Base-by-base conservation (phyloP, 2,113 vertebrate species). In the Macrotis lagotis region DNA sequence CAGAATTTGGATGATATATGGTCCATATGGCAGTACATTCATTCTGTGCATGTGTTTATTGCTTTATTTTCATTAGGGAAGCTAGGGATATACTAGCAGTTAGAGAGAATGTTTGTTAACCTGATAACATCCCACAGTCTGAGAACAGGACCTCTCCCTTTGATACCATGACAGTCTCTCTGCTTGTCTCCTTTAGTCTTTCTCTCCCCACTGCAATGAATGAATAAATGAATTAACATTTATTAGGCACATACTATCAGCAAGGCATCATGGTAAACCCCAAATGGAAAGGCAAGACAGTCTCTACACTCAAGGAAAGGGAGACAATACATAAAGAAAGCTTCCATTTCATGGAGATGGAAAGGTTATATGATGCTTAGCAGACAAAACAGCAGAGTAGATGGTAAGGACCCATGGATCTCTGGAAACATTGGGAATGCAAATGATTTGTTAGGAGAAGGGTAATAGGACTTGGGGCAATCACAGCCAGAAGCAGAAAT, bases 1-100 rank as follows among this genome's bases (percentile, higher is more conserved):
- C 66, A 83, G 66, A 83, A n/a, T 83, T 0, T 44, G 94, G 93
- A 95, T 97, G 96, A 97, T 95, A 96, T 96, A 95, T 92, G 89
- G 89, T 96, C 93, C 93, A 88, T 74, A 90, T 0, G 66, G 66
- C 66, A 51, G 94, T 51, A 50, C 91, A 93, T 92, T 96, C 91
- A 93, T 93, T 96, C 94, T 50, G 74, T 28, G 14, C 88, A 2
- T 1, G 74, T 19, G 93, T 53, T 90, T 55, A 26, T 8, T 3
- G 91, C 91, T 91, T 90, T 90, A 94, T 95, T 95, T 93, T 94
- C 92, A 12, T 50, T 48, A 83, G 22, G 0, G 0, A 28, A 3
- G 90, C 91, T 93, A 95, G 96, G 90, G 88, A 95, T 44, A n/a
- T 44, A n/a, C n/a, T 83, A 83, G 66, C 19, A n/a, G n/a, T 44